These are phyloP conservation scores for Psococerastis gibbosa DNA, from an alignment of 2,888 invertebrate species.

Conservation along the genomic window DNA sequence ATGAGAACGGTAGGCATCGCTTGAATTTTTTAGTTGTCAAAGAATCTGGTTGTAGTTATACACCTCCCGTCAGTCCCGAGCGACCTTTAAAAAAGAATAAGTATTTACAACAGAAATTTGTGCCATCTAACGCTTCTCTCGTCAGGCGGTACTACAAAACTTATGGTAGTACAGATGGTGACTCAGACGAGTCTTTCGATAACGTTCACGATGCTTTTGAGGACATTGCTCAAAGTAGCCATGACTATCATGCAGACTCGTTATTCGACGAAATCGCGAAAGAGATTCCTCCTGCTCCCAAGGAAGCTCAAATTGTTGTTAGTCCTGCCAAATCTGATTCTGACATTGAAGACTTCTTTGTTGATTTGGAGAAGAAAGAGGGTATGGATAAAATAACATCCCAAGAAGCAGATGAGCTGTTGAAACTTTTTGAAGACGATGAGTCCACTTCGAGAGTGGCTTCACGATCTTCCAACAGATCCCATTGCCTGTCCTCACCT, in stretches of 20 bases:
- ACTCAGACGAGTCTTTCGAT: neutral
- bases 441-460: neutral
- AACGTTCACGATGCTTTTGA: neutral
- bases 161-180: too few relatives aligned
- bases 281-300: neutral
- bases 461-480: neutral
- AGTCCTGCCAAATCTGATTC: neutral
- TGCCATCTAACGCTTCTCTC: neutral
- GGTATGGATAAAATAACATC: neutral
- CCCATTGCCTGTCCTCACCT: neutral
- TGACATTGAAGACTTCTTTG: conserved; percentile 5
- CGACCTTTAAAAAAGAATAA: conserved; percentile 1
- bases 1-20: neutral
- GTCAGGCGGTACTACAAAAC: too few relatives aligned
- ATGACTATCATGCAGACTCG: neutral
- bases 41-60: neutral
- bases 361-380: neutral
- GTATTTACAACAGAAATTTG: neutral
- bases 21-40: neutral
- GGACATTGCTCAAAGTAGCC: neutral
- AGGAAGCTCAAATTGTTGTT: neutral
- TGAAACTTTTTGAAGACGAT: conserved; percentile 6
- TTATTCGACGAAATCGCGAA: conserved; percentile 2
- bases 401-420: neutral
- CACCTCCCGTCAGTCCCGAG: neutral